These are phyloP conservation scores for Mya arenaria DNA, from an alignment of 1,140 invertebrate species.

Conservation along the genomic window DNA sequence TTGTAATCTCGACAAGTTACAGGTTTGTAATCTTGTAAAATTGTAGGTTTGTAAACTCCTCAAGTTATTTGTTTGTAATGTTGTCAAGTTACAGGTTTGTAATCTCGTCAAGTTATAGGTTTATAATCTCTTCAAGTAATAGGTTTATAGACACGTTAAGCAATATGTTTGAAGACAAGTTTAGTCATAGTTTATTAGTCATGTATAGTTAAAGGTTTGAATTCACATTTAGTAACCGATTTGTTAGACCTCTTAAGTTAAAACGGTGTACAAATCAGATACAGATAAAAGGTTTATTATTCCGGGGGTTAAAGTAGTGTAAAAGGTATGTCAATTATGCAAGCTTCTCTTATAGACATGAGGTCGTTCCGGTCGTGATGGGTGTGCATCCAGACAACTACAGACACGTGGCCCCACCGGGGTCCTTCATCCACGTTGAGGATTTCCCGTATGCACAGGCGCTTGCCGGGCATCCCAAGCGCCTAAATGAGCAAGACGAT, in stretches of 20 bases:
- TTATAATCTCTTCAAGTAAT: no score
- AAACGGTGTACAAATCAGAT: neutral
- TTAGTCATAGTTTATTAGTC: neutral
- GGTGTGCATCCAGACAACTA: constrained; percentile 83
- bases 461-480: constrained; percentile 92
- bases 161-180: neutral
- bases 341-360: constrained; percentile 64
- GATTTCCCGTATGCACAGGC: constrained; percentile 96
- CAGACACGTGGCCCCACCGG: constrained; percentile 81
- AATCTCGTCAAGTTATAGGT: no score
- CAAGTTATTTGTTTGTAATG: no score
- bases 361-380: constrained; percentile 81
- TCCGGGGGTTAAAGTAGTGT: neutral
- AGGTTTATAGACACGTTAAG: no score
- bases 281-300: neutral
- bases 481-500: constrained; percentile 75
- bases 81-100: no score
- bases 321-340: no score
- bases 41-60: no score
- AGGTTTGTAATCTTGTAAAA: no score
- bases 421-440: constrained; percentile 96
- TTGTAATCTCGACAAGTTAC: no score
- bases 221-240: neutral
- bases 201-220: no score
- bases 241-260: neutral